These are phyloP conservation scores for Blastobasis lacticolella DNA, from an alignment of 2,888 invertebrate genomes.

Conservation along the genomic window DNA sequence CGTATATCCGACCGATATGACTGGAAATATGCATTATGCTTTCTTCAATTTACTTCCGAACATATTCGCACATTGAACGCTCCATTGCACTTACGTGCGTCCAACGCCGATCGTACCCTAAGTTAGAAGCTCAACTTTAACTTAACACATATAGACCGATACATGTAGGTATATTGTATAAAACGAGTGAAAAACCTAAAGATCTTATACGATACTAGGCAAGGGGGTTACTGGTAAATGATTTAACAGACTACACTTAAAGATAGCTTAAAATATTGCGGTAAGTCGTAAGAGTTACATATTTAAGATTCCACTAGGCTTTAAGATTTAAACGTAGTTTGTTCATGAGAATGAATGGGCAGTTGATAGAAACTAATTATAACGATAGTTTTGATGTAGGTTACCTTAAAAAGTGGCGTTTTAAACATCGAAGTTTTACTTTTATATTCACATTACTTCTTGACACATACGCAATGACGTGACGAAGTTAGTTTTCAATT, in stretches of 20 bases:
- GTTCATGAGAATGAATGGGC: no score
- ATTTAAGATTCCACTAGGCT: not conserved
- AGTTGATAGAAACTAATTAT: not conserved
- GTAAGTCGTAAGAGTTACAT: conserved; percentile 24
- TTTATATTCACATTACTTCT: conserved; percentile 3
- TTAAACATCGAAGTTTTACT: not conserved
- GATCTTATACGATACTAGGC: conserved; percentile 62
- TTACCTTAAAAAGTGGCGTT: conserved; percentile 2
- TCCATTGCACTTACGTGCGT: no score
- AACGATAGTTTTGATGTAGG: conserved; percentile 3
- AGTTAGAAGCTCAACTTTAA: conserved; percentile 70
- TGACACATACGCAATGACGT: conserved; percentile 17
- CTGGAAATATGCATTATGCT: no score
- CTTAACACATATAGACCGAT: conserved; percentile 64
- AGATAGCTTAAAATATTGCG: conserved; percentile 66
- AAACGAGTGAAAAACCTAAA: conserved; percentile 74
- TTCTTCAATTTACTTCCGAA: no score
- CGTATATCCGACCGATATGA: no score
- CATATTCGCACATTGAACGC: no score
- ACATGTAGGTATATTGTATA: conserved; percentile 68
- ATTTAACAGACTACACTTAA: conserved; percentile 69
- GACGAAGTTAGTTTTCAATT: conserved; percentile 9
- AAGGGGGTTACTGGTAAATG: conserved; percentile 62
- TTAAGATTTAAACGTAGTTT: no score
- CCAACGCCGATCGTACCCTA: conserved; percentile 35